These are phyloP conservation scores for Samia ricini DNA, from an alignment of 1,140 invertebrate genomes.

Conservation along the genomic window DNA sequence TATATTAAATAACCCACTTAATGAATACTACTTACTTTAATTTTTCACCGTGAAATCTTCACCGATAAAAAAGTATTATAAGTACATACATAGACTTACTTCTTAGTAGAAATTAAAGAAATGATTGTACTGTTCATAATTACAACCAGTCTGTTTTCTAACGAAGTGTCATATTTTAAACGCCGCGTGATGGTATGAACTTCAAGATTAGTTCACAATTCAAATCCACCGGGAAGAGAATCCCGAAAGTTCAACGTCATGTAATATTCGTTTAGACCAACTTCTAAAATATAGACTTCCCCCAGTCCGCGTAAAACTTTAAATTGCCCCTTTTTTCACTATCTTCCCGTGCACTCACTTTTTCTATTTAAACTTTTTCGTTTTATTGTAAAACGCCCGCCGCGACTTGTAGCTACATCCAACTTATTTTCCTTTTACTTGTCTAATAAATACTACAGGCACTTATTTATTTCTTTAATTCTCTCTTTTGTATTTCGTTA, in stretches of 20 bases:
- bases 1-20: no score
- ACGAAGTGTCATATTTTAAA: neutral
- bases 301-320: slow-evolving; percentile 56
- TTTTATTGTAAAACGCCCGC: slow-evolving; percentile 61
- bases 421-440: slow-evolving; percentile 9
- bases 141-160: no score
- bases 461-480: slow-evolving; percentile 6
- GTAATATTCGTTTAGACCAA: slow-evolving; percentile 57
- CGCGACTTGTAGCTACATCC: slow-evolving; percentile 30
- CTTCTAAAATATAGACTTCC: slow-evolving; percentile 58
- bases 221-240: slow-evolving; percentile 14
- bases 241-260: slow-evolving; percentile 39
- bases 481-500: slow-evolving; percentile 1
- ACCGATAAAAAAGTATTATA: no score
- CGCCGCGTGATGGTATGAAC: neutral
- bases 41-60: no score
- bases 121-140: no score
- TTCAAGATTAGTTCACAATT: slow-evolving; percentile 1
- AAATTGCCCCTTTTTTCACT: slow-evolving; percentile 72
- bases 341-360: slow-evolving; percentile 66
- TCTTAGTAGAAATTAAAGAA: no score
- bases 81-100: no score
- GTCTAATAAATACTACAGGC: slow-evolving; percentile 6
- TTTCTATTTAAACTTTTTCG: slow-evolving; percentile 72
- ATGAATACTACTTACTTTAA: no score